A percentile compares a stretch with the other conserved stretches of the same genome.
Conservation (phyloP, 2,797 vertebrate genomes). For the Peromyscus nudipes region DNA sequence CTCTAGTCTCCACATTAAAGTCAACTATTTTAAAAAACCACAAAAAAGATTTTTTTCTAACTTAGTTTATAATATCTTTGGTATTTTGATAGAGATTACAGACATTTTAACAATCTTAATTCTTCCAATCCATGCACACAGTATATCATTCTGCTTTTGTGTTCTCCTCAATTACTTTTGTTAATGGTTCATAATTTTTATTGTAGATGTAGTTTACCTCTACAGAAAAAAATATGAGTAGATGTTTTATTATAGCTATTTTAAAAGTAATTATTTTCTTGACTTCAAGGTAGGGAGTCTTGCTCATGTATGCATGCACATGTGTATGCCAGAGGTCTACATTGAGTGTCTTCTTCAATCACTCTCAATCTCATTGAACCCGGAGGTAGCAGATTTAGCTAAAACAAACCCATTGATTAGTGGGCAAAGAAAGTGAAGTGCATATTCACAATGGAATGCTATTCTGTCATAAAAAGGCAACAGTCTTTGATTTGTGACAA, state of each 20-base stretch:
- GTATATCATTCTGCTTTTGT: not conserved
- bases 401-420: not conserved
- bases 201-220: not conserved
- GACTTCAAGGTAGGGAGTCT: not conserved
- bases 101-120: not conserved
- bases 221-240: not conserved
- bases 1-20: not conserved
- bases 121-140: not conserved
- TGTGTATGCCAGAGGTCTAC: not conserved
- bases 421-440: not conserved
- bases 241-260: not conserved
- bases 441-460: not conserved
- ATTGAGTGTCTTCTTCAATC: not conserved
- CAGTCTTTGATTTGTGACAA: not conserved
- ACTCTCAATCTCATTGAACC: not conserved
- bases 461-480: not conserved
- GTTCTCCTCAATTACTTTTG: not conserved
- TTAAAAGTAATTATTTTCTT: not conserved
- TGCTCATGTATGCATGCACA: not conserved
- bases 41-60: not conserved
- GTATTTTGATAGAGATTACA: not conserved
- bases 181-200: not conserved
- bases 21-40: conserved; percentile 21
- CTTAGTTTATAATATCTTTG: not conserved
- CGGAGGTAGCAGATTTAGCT: not conserved